Percentiles rank a stretch among this genome's conserved stretches.
These are phyloP conservation scores for Fragum fragum DNA, from an alignment of 2,888 invertebrate genomes.

Conservation along the genomic window DNA sequence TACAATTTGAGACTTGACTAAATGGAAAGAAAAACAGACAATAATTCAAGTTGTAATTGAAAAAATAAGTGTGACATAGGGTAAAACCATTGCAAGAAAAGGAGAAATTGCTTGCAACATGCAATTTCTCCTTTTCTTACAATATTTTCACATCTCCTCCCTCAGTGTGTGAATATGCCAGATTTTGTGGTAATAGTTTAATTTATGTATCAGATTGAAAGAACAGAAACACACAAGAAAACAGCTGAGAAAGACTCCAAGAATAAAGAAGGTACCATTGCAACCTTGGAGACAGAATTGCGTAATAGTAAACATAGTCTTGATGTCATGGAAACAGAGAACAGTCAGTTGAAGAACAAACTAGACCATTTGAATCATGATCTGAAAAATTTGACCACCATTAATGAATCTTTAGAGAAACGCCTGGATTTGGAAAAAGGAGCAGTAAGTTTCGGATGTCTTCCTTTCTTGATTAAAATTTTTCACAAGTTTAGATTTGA, in stretches of 20 bases:
- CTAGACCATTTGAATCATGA: constrained; percentile 75
- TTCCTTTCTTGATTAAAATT: too few species aligned
- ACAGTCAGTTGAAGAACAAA: constrained; percentile 69
- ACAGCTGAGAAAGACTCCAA: constrained; percentile 67
- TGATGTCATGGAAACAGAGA: constrained; percentile 69
- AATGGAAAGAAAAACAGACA: too few species aligned
- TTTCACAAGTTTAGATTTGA: too few species aligned
- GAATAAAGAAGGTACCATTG: constrained; percentile 74
- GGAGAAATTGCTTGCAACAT: too few species aligned
- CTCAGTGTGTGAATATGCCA: too few species aligned
- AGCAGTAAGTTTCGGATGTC: constrained; percentile 11
- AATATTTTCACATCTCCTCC: too few species aligned
- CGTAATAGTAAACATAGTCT: constrained; percentile 64
- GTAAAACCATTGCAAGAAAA: too few species aligned
- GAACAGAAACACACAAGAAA: constrained; percentile 67
- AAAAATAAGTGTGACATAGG: too few species aligned
- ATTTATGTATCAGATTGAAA: constrained; percentile 69
- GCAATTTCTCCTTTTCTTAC: too few species aligned
- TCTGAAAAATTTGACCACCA: constrained; percentile 69
- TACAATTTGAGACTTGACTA: too few species aligned
- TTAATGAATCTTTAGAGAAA: constrained; percentile 73
- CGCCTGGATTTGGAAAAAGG: constrained; percentile 53
- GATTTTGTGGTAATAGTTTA: too few species aligned
- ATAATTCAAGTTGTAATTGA: too few species aligned
- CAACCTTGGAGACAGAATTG: constrained; percentile 71